Base-by-base conservation (phyloP, 2,888 invertebrate genomes). In the Spilarctia lutea region DNA sequence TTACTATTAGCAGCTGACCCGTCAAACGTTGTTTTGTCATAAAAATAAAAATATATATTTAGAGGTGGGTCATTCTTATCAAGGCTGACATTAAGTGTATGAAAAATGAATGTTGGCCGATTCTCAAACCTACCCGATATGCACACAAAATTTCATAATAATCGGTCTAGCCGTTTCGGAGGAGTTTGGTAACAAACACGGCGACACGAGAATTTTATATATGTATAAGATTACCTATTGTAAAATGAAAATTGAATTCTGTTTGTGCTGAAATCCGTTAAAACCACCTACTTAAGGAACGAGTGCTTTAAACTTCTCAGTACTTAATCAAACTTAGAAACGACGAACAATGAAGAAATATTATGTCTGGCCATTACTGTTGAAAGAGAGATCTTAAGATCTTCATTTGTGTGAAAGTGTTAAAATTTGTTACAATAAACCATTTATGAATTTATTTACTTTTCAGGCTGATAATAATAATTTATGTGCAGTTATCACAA, bases 251-350 rank as follows among this genome's bases (percentile, higher is more conserved):
- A 18, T 60, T 3, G 2, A 27, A 18, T 63, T 78, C 79, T 78
- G 77, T 77, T 73, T 75, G 35, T 68, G 67, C 72, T 76, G 76
- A 78, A 75, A 80, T 80, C 76, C 27, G 48, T 18, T 69, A 75
- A 76, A 79, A 75, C 77, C 81, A 75, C 79, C 79, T 75, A 75
- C 79, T 79, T 82, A 81, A 84, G 77, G 78, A 82, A 75, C 70
- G 76, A 79, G 76, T 74, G 74, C 75, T 81, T 81, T 75, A 48
- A 84, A 83, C 79, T 83, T 82, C 75, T 63, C 65, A 74, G 65
- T 85, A 86, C 85, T 87, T 85, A 81, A 83, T 81, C 82, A 80
- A 84, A 86, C 80, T 88, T 86, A 78, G 68, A 81, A 86, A 83
- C 81, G 82, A 84, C 86, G 84, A 89, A 88, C 85, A 84, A 87